A percentile compares a stretch with the other conserved stretches of the same genome.
phyloP scores from a whole-genome alignment of 2,888 invertebrate genomes.

The Bhutanitis thaidina region DNA sequence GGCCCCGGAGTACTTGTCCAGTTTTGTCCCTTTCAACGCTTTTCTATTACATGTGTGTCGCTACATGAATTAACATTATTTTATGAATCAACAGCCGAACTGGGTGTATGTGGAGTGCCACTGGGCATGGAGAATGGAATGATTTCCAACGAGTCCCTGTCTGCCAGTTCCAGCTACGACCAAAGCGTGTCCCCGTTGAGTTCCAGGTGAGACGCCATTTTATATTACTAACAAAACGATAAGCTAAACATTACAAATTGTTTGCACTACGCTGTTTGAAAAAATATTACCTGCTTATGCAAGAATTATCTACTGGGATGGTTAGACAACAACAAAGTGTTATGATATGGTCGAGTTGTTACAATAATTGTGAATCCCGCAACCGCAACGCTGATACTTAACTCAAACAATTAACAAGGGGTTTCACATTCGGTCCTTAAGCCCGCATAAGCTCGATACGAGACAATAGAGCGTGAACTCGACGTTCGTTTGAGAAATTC shows the following conservation, averaged over 20 bases:
- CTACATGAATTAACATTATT: neutral
- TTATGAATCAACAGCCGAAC: conserved; percentile 48
- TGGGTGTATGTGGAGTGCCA: conserved; percentile 85
- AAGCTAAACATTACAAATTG: too few species aligned
- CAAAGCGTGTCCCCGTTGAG: conserved; percentile 93
- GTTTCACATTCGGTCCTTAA: conserved; percentile 60
- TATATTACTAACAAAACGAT: conserved; percentile 4
- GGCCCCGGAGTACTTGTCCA: too few species aligned
- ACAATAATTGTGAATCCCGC: conserved; percentile 64
- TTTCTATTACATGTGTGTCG: too few species aligned
- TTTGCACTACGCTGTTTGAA: too few species aligned
- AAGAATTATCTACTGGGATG: too few species aligned
- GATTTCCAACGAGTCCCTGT: conserved; percentile 91
- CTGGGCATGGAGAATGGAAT: conserved; percentile 93
- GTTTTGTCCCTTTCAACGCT: too few species aligned
- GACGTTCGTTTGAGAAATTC: conserved; percentile 62
- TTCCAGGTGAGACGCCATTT: conserved; percentile 83
- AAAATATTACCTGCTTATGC: too few species aligned
- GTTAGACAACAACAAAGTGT: conserved; percentile 41
- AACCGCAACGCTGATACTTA: conserved; percentile 64
- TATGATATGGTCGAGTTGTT: conserved; percentile 62
- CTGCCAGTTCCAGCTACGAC: conserved; percentile 91
- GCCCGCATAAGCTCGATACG: conserved; percentile 65
- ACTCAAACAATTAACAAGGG: conserved; percentile 72
- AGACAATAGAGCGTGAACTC: conserved; percentile 70